Percentiles rank a stretch among this genome's conserved stretches.
These are phyloP conservation scores for Sisyra terminalis DNA, from an alignment of 2,888 invertebrate genomes.

Conservation along the genomic window DNA sequence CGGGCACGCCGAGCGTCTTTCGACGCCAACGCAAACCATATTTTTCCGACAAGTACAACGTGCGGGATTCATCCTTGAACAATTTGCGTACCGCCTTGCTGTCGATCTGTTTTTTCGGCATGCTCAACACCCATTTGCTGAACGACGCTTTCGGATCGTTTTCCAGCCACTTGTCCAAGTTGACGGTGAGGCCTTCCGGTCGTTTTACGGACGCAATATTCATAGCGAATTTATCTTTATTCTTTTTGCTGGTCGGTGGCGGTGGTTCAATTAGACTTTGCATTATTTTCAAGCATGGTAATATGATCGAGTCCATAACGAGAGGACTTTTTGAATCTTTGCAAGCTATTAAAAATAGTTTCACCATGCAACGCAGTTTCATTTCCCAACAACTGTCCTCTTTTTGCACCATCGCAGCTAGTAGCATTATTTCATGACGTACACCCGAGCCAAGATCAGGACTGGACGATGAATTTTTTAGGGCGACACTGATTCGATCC, in stretches of 20 bases:
- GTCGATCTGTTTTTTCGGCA: slow-evolving; percentile 31
- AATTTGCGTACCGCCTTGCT: slow-evolving; percentile 22
- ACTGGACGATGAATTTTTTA: slow-evolving; percentile 55
- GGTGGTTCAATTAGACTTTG: slow-evolving; percentile 62
- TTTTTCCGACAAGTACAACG: slow-evolving; percentile 54
- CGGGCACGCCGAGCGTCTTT: slow-evolving; percentile 18
- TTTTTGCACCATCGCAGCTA: slow-evolving; percentile 77
- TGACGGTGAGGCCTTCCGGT: slow-evolving; percentile 44
- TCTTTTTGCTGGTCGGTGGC: slow-evolving; percentile 33
- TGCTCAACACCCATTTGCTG: slow-evolving; percentile 50
- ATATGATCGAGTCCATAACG: slow-evolving; percentile 77
- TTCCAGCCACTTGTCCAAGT: slow-evolving; percentile 56
- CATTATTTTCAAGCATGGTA: slow-evolving; percentile 86
- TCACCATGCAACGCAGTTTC: slow-evolving; percentile 74
- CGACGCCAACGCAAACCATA: slow-evolving; percentile 53
- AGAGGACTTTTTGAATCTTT: slow-evolving; percentile 64
- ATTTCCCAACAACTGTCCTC: slow-evolving; percentile 94
- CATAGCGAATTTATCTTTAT: slow-evolving; percentile 35
- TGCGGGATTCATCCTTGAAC: slow-evolving; percentile 12
- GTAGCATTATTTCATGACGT: slow-evolving; percentile 73
- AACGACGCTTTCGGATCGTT: slow-evolving; percentile 53
- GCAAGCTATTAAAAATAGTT: slow-evolving; percentile 67
- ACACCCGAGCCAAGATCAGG: slow-evolving; percentile 60
- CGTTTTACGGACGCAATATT: slow-evolving; percentile 31
- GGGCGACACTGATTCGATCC: slow-evolving; percentile 66